A percentile compares a stretch with the other conserved stretches of the same genome.
These are phyloP conservation scores for Anaspis maculata DNA, from an alignment of 2,888 invertebrate genomes.

Conservation along the genomic window DNA sequence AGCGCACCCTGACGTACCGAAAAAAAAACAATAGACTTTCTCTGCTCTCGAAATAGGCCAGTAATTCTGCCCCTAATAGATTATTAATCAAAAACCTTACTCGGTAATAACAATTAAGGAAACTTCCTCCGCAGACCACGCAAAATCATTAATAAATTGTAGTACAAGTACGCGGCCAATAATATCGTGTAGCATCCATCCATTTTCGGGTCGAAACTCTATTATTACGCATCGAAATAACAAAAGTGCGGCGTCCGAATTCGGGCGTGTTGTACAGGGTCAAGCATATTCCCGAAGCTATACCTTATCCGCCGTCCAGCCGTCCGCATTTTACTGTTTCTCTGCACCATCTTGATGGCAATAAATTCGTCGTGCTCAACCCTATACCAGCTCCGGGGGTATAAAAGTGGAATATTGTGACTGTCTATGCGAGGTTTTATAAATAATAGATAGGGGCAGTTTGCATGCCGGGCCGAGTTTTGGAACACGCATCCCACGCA, in stretches of 20 bases:
- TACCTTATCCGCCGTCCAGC: too few relatives aligned
- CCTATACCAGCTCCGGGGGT: too few relatives aligned
- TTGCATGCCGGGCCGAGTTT: conserved; percentile 22
- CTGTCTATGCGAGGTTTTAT: conserved; percentile 14
- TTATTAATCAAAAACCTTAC: conserved; percentile 13
- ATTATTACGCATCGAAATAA: conserved; percentile 11
- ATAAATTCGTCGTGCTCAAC: too few relatives aligned
- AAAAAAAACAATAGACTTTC: too few relatives aligned
- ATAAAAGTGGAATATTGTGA: conserved; percentile 4
- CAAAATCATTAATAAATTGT: conserved; percentile 20
- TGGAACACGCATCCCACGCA: conserved; percentile 22
- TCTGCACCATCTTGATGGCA: too few relatives aligned
- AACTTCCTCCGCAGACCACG: conserved; percentile 16
- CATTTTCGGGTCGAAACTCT: too few relatives aligned
- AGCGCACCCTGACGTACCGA: too few relatives aligned
- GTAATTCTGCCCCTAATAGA: conserved; percentile 12
- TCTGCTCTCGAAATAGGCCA: conserved; percentile 15
- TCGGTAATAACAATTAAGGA: conserved; percentile 16
- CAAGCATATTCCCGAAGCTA: too few relatives aligned
- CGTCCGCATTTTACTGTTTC: too few relatives aligned
- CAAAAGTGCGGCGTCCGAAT: conserved; percentile 1
- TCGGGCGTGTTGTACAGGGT: too few relatives aligned
- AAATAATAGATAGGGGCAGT: conserved; percentile 27
- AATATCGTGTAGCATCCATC: too few relatives aligned
- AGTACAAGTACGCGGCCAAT: conserved; percentile 5